A percentile compares a stretch with the other conserved stretches of the same genome.
Evolutionary conservation across 2,888 invertebrate genomes (phyloP).

Genomic region (Entomobrya proxima): DNA sequence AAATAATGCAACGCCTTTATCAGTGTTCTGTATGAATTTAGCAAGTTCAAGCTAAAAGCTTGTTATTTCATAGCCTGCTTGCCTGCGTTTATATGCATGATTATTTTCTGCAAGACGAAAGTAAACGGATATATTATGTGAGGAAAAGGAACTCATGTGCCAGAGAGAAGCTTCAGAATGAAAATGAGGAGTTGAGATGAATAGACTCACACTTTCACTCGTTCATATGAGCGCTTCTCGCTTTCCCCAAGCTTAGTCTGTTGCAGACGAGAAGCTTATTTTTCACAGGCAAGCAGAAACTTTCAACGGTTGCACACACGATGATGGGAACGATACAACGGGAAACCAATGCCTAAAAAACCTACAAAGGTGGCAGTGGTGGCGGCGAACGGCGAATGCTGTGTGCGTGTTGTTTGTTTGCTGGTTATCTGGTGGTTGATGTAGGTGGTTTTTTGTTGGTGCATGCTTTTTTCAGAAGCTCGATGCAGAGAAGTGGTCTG

Average conservation of each 20-base stretch:
- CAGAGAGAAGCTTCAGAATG: conserved; percentile 58
- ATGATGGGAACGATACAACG: too few relatives aligned
- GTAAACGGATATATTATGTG: conserved; percentile 39
- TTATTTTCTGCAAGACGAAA: conserved; percentile 16
- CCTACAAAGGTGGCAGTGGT: neutral
- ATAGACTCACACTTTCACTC: conserved; percentile 63
- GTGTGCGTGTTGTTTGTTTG: too few relatives aligned
- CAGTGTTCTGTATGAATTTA: neutral
- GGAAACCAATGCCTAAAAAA: neutral
- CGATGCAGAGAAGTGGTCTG: too few relatives aligned
- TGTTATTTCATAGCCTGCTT: neutral
- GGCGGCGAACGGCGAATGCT: too few relatives aligned
- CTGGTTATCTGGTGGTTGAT: too few relatives aligned
- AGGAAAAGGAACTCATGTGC: conserved; percentile 54
- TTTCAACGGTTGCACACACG: neutral
- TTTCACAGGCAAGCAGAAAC: neutral
- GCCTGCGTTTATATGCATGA: conserved; percentile 13
- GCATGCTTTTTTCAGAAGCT: too few relatives aligned
- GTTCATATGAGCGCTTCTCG: neutral
- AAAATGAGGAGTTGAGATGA: conserved; percentile 60
- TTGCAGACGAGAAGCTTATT: neutral
- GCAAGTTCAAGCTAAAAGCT: neutral
- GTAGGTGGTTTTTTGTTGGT: too few relatives aligned
- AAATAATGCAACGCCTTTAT: neutral
- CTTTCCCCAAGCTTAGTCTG: neutral